These are phyloP conservation scores for Teleiodes luculella DNA, from an alignment of 2,888 invertebrate genomes.

Conservation along the genomic window DNA sequence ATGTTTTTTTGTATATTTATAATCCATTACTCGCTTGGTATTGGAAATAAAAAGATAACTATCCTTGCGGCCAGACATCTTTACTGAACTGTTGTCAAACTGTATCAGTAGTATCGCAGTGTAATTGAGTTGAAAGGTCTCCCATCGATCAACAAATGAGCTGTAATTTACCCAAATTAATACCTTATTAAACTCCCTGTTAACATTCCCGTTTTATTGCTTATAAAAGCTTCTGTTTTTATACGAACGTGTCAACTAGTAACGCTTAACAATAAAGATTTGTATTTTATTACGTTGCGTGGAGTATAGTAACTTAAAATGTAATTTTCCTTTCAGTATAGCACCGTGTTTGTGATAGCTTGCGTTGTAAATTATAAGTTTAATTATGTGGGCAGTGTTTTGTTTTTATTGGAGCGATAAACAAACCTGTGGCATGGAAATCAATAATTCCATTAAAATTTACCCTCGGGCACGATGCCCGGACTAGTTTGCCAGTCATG, in stretches of 20 bases:
- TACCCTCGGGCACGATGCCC: background rate
- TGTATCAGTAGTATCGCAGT: conserved; percentile 23
- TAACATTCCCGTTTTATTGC: conserved; percentile 8
- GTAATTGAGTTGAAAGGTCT: conserved; percentile 31
- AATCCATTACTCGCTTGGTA: too few species aligned
- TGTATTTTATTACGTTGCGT: conserved; percentile 61
- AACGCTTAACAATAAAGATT: conserved; percentile 50
- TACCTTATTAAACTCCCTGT: conserved; percentile 6
- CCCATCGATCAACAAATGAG: conserved; percentile 30
- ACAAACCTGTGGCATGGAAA: conserved; percentile 44
- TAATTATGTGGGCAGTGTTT: conserved; percentile 59
- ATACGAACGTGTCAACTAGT: conserved; percentile 11
- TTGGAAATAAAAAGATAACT: too few species aligned
- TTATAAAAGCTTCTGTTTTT: conserved; percentile 14
- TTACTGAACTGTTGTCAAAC: background rate
- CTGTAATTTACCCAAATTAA: conserved; percentile 9
- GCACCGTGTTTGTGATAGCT: conserved; percentile 66
- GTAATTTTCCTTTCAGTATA: conserved; percentile 55
- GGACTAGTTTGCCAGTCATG: background rate
- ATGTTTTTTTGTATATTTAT: too few species aligned
- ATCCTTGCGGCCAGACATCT: background rate
- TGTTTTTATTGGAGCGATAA: conserved; percentile 52
- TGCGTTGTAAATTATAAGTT: conserved; percentile 59
- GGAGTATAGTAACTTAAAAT: conserved; percentile 49
- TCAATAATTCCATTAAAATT: conserved; percentile 33